A percentile compares a stretch with the other conserved stretches of the same genome.
phyloP scores from a whole-genome alignment of 2,113 vertebrate genomes.

The Clupea harengus region DNA sequence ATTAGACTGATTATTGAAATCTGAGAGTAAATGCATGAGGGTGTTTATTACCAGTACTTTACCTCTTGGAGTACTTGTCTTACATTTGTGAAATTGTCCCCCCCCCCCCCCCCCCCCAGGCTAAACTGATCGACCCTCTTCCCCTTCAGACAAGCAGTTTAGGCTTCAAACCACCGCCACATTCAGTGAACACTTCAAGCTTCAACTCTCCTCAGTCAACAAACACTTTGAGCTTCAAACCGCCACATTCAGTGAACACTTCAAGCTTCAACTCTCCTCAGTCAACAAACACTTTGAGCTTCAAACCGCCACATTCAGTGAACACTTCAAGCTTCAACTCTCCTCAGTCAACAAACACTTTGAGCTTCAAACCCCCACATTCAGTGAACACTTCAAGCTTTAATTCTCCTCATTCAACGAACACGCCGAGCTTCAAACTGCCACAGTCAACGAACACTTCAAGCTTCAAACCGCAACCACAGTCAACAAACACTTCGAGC shows the following conservation, averaged over 20 bases:
- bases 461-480: background rate
- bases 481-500: background rate
- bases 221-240: background rate
- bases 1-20: too few relatives aligned
- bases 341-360: background rate
- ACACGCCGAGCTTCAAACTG: background rate
- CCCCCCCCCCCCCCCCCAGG: slow-evolving; percentile 51
- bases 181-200: slow-evolving; percentile 13
- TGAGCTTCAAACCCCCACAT: slow-evolving; percentile 1
- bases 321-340: background rate
- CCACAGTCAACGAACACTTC: background rate
- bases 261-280: background rate
- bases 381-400: slow-evolving; percentile 21
- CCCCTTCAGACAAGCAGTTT: slow-evolving; percentile 21
- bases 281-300: background rate
- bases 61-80: background rate
- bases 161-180: background rate
- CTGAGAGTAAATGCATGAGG: too few relatives aligned
- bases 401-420: slow-evolving; percentile 40
- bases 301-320: background rate
- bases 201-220: slow-evolving; percentile 41
- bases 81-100: background rate
- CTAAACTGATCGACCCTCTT: slow-evolving; percentile 47
- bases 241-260: background rate
- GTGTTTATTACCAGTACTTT: background rate